Evolutionary conservation across 64 coral and sea anemone genomes (phyloP), one percentile per base, ranked within the genome.

Genomic region (Stichodactyla helianthus): DNA sequence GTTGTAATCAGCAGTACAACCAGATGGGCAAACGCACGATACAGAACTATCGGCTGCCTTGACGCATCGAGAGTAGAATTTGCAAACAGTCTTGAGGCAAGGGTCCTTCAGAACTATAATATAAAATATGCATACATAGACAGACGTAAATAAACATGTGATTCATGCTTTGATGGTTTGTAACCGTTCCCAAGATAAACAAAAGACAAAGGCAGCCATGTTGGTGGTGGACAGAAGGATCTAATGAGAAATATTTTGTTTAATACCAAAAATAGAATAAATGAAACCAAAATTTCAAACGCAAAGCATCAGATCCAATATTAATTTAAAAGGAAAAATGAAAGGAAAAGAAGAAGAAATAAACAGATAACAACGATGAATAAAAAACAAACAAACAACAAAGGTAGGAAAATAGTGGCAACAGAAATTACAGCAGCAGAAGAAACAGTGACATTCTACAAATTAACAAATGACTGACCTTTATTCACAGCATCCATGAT

Each of bases 21-120:
- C 51, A 3, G 85, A 82, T 15, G 87, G 88, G 77, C 94, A 95
- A 15, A 89, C 84, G 53, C 94, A 95, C 20, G 50, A 55, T n/a
- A 89, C 84, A 22, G 94, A 44, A 18, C 83, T 89, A 28, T 93
- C 88, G 7, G 79, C 2, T 1, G 26, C 65, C 23, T 79, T 87
- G 2, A 89, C 80, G 87, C 94, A 95, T 25, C 71, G 88, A 54
- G 26, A 68, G 59, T 86, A 77, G 61, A 90, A 92, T 4, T 89
- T 77, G 56, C 94, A 95, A 8, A 77, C 85, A 8, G 50, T 83
- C 15, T 86, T 62, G 53, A 92, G 76, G 35, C 94, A 95, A 20
- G 94, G 94, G 51, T 95, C 84, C 35, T 90, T 67, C 10, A 95
- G 63, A 64, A 55, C 94, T 95, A 16, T 0, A 86, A 86, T 17